A percentile compares a stretch with the other conserved stretches of the same genome.
Conservation (phyloP, 2,113 vertebrate species). For the Picathartes gymnocephalus region DNA sequence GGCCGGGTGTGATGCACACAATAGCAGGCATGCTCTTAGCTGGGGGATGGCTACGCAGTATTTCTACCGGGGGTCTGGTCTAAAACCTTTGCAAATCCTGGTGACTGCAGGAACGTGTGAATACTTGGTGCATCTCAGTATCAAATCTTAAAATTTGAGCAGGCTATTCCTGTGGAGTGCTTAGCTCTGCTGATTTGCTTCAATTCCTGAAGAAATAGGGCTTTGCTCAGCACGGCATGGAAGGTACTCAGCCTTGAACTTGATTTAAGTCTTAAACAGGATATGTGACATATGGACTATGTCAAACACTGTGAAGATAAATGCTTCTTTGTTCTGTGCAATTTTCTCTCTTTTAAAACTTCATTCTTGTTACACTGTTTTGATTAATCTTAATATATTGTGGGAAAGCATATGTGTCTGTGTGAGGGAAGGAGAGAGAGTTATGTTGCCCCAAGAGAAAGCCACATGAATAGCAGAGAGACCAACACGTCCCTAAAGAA, state of each 20-base stretch:
- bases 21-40: neutral
- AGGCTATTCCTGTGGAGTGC: neutral
- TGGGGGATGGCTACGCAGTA: neutral
- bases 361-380: neutral
- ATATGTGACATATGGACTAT: slow-evolving; percentile 21
- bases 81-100: neutral
- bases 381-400: slow-evolving; percentile 6
- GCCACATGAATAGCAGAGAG: neutral
- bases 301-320: slow-evolving; percentile 35
- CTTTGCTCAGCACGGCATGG: neutral
- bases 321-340: neutral
- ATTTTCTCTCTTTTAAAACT: slow-evolving; percentile 41
- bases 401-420: neutral
- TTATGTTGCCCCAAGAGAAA: neutral
- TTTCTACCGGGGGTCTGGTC: neutral
- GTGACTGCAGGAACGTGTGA: accelerated
- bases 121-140: neutral
- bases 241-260: neutral
- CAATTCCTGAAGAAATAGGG: neutral
- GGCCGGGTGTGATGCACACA: neutral
- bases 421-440: neutral
- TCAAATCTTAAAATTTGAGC: neutral
- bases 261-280: neutral
- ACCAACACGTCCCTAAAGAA: neutral
- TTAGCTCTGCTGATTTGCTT: neutral